Conservation (phyloP, 2,113 vertebrate species). For the Danio rerio region DNA sequence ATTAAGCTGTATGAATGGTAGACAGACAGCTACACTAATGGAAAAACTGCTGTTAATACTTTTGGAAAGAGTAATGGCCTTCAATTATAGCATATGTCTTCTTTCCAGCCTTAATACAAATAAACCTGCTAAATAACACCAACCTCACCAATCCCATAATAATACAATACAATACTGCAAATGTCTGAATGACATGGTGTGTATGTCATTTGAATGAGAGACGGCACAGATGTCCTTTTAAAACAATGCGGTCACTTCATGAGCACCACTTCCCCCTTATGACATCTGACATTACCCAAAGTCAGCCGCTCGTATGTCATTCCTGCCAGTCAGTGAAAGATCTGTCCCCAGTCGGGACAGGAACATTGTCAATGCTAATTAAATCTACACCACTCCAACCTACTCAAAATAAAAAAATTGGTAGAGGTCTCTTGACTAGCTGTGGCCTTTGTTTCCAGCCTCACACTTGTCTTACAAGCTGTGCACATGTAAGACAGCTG, state of each 20-base stretch:
- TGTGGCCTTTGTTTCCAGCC: neutral
- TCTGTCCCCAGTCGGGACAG: neutral
- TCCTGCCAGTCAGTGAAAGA: neutral
- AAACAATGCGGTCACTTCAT: slow-evolving; percentile 42
- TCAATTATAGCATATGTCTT: no score
- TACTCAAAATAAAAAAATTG: neutral
- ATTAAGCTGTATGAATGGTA: no score
- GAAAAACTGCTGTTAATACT: neutral
- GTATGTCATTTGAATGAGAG: neutral
- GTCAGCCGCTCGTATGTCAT: neutral
- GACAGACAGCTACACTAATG: neutral
- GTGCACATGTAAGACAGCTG: neutral
- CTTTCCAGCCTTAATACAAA: no score
- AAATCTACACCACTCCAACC: neutral
- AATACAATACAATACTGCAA: neutral
- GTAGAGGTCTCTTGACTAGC: neutral
- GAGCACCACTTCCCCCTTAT: neutral
- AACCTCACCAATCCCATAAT: no score
- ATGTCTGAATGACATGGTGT: neutral
- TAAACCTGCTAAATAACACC: no score
- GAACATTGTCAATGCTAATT: slow-evolving; percentile 10
- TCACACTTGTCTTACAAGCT: neutral
- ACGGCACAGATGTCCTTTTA: neutral
- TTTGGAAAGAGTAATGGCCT: neutral
- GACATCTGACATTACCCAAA: neutral